Base-by-base conservation (phyloP, 2,113 vertebrate species). In the Lota lota region DNA sequence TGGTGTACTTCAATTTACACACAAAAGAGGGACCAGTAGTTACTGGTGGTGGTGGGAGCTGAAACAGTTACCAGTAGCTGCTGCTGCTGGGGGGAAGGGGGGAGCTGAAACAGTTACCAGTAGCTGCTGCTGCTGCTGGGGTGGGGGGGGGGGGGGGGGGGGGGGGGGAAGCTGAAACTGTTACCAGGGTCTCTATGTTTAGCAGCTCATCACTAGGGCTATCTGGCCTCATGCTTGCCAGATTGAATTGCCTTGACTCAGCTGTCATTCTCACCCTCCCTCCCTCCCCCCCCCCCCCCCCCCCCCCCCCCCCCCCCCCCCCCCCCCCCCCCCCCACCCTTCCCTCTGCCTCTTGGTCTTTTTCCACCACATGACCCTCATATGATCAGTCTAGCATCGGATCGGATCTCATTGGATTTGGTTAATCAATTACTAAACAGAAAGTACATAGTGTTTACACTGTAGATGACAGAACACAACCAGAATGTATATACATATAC, bases 161-260 rank as follows among this genome's bases (percentile, higher is more conserved):
- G n/a, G 17, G 1, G 17, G 21, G n/a, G 15, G 4, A 36, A 10
- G 22, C 10, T 7, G 0, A 60, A 63, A 20, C 53, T 8, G 61
- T 63, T 63, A 54, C 0, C 65, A 1, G 0, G 28, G 68, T 22
- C 70, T 74, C 91, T 92, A 92, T 89, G 78, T 93, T 92, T 91
- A 92, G 91, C 61, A 50, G 10, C 0, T 22, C 68, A 3, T 59
- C 61, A 20, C 71, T 22, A 61, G 81, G 59, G 15, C 76, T 77
- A 69, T 73, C 76, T 69, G 10, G 66, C 81, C 82, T 70, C 77
- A 61, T 80, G 74, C 17, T 63, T 67, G 36, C 58, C 68, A 20
- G 83, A 90, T 93, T 86, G 75, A 91, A 91, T 92, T 91, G 74
- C 91, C 81, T 80, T 22, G 84, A 92, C 83, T 93, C 91, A 92